Base-by-base conservation (phyloP, 2,797 vertebrate species). In the Melanotaenia pygmaea region DNA sequence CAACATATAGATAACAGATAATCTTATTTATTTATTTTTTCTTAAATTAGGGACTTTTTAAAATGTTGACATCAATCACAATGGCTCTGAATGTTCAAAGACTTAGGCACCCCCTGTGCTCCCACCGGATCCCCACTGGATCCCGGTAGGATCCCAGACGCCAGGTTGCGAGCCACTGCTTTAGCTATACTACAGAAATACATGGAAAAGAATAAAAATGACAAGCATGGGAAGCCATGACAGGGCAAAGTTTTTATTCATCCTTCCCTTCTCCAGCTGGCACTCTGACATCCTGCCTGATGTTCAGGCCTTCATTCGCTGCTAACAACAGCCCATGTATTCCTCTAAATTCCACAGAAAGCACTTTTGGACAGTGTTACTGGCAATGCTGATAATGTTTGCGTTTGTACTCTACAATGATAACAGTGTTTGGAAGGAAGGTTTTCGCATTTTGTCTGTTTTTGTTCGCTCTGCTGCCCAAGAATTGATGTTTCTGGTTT, bases 401-500 rank as follows among this genome's bases (percentile, higher is more conserved):
- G 76, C 81, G 83, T 80, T 79, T 81, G 77, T 85, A 78, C 72
- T 79, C 63, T 32, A 61, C 65, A 72, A 90, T 88, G 88, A 90
- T 92, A 89, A 90, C 86, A 90, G 83, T 77, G 78, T 78, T 82
- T 74, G 57, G 64, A 72, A 67, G 77, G 81, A 90, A 81, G 82
- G 69, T 81, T 90, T 92, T 86, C 3, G 40, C 79, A 86, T 91
- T 93, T 91, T 87, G 79, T 85, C 89, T 87, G 85, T 90, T 92
- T 91, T 89, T 80, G 77, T 83, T 88, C 69, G n/a, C 85, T 88
- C 79, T 61, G 28, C 71, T 81, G 72, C 60, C 85, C 84, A 88
- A 61, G 85, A 89, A 88, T 87, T 90, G 86, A 91, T 90, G 91
- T 88, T 91, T 91, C 90, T 92, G 92, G 87, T 90, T 93, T 90